Evolutionary conservation across 1,140 invertebrate species (phyloP), one percentile per base, ranked within the genome.

Genomic region (Diorhabda carinulata): DNA sequence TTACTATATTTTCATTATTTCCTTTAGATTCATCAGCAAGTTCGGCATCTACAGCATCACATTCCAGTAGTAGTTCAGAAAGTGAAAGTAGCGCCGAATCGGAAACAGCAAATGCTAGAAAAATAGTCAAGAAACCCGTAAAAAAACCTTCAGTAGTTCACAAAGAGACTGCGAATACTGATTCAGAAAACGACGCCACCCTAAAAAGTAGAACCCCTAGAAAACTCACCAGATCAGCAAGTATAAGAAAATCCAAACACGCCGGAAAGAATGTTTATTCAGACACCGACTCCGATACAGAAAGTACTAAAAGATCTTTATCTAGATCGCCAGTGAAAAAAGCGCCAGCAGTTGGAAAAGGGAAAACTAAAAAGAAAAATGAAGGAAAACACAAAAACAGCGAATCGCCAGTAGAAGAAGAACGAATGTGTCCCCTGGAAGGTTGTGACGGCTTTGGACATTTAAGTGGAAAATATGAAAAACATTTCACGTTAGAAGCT

Each of bases 391-490:
- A 82, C 7, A 82, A 79, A 70, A 76, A 77, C 25, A 81, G 72
- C 60, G 81, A 84, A 64, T 82, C 83, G 0, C 79, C 82, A 9
- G 75, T 82, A 43, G 79, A 81, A 10, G 87, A 90, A 72, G 91
- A 94, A 74, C 83, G 89, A 43, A 87, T 90, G 70, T 98, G 96
- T 83, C 93, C 93, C 0, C 84, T 98, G 8, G 88, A 94, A 68
- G 90, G 90, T 5, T 98, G 96, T 81, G 92, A 97, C 81, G 97
- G 95, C 40, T 81, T 83, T 42, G 96, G 96, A 67, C 95, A 98
- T 84, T 83, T 98, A 79, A 91, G 91, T n/a, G 94, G 95, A 43
- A 88, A 88, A 78, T 85, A 90, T 72, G 88, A 92, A 6, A 87
- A 86, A 41, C 95, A 98, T 83, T 94, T 95, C 79, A 93, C 93